These are phyloP conservation scores for Brachymystax lenok DNA, from an alignment of 2,797 vertebrate species.

Conservation along the genomic window DNA sequence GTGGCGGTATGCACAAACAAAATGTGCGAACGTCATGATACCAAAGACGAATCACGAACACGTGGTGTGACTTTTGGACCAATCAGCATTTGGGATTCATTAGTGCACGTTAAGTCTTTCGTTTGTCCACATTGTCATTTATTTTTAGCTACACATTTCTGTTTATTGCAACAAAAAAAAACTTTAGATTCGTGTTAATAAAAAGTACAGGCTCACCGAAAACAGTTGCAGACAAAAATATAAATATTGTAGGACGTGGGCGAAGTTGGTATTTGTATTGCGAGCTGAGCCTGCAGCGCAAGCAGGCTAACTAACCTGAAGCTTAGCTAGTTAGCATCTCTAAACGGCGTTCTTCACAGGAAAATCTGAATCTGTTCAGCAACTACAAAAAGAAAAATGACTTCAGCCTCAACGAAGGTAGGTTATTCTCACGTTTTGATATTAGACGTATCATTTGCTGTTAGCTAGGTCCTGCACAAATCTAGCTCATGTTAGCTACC, in stretches of 20 bases:
- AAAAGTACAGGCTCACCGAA: not conserved
- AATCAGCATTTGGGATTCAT: constrained; percentile 30
- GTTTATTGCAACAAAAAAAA: not conserved
- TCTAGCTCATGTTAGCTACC: not conserved
- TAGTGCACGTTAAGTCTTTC: constrained; percentile 24
- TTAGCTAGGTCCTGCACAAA: not conserved
- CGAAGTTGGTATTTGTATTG: not conserved
- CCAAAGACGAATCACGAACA: not conserved
- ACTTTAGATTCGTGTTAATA: not conserved
- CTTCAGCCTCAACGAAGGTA: constrained; percentile 79
- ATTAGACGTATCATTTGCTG: not conserved
- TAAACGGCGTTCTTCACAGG: not conserved
- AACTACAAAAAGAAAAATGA: constrained; percentile 58
- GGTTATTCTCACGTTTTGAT: constrained; percentile 16
- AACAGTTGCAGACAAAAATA: not conserved
- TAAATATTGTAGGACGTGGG: not conserved
- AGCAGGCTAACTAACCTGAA: constrained; percentile 42
- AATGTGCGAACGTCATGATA: too few relatives aligned
- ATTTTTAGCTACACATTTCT: not conserved
- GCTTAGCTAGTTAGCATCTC: not conserved
- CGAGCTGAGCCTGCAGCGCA: constrained; percentile 8
- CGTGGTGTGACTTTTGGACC: constrained; percentile 17
- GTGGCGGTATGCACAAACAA: too few relatives aligned
- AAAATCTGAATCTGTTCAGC: not conserved
- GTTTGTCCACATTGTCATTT: constrained; percentile 20